Base-by-base conservation (phyloP, 2,888 invertebrate genomes). In the Caenorhabditis auriculariae region DNA sequence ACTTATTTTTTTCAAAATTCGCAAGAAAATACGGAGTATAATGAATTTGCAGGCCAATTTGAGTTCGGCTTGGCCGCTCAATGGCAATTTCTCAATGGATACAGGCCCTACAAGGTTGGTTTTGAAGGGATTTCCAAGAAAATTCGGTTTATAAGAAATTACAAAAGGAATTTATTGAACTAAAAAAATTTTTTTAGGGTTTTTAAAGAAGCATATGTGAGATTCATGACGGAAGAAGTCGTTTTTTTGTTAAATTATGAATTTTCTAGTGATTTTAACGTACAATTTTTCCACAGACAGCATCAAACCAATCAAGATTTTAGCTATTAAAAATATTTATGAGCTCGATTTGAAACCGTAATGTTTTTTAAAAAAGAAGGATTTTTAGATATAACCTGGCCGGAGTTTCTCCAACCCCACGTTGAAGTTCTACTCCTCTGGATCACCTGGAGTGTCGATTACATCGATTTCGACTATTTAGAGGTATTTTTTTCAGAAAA, bases 391-490 rank as follows among this genome's bases (percentile, higher is more conserved):
- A 74, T 78, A 60, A 63, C 66, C 28, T 80, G 77, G 78, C 80
- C 80, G 6, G 75, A 69, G 39, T 78, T 69, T 53, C 54, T 80
- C 19, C 79, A 76, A 60, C 78, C 78, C 17, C 72, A 80, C 59
- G 68, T 77, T 4, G 77, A 77, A 62, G 77, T 74, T 2, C 55
- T 74, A 9, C 60, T 74, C 2, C 58, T 74, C 12, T 74, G 74
- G 74, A 72, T 74, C 46, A 72, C 74, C 6, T 74, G 73, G 65
- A 66, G 70, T 1, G 69, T 80, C 45, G 77, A 77, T 45, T 76
- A 80, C 63, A 75, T 77, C 48, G 77, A 80, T 52, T 47, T 78
- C 27, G 76, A 80, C 27, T 80, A 80, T 58, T 47, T 80, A 15
- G 80, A 80, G 69, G 79, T 79, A 19, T n/a, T 51, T 44, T 37